phyloP scores from a whole-genome alignment of 2,797 vertebrate genomes.

The Cuniculus paca region DNA sequence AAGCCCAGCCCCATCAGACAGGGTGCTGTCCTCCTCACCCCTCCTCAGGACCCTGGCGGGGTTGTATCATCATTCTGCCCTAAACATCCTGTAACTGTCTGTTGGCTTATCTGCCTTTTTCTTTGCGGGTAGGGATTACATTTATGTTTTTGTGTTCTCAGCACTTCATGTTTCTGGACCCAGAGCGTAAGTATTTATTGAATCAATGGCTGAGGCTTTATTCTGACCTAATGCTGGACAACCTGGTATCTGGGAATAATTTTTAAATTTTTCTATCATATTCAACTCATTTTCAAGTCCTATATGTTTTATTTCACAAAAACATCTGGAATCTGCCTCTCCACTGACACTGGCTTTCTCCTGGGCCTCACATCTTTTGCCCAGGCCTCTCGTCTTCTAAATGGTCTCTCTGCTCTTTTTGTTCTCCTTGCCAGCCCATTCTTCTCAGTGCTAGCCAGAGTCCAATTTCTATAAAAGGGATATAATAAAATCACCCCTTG shows the following conservation, averaged over 20 bases:
- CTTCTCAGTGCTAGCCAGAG: background rate
- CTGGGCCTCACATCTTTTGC: background rate
- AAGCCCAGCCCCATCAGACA: background rate
- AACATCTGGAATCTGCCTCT: background rate
- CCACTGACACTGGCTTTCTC: background rate
- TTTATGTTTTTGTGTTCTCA: background rate
- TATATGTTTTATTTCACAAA: background rate
- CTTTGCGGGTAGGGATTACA: background rate
- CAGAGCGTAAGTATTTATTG: background rate
- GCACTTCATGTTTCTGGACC: background rate
- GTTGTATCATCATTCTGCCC: background rate
- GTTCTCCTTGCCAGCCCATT: background rate
- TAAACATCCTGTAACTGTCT: background rate
- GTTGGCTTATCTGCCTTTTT: background rate
- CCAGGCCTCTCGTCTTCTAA: background rate
- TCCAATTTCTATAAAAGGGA: background rate
- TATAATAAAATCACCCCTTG: background rate
- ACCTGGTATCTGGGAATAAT: background rate
- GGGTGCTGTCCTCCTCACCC: background rate
- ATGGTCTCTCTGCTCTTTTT: background rate
- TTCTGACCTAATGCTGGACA: background rate
- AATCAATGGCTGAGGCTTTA: slow-evolving; percentile 2
- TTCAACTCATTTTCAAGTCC: background rate
- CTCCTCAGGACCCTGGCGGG: background rate
- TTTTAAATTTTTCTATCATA: background rate